These are phyloP conservation scores for Actinia equina DNA, from an alignment of 64 coral and sea anemone genomes.

Conservation along the genomic window DNA sequence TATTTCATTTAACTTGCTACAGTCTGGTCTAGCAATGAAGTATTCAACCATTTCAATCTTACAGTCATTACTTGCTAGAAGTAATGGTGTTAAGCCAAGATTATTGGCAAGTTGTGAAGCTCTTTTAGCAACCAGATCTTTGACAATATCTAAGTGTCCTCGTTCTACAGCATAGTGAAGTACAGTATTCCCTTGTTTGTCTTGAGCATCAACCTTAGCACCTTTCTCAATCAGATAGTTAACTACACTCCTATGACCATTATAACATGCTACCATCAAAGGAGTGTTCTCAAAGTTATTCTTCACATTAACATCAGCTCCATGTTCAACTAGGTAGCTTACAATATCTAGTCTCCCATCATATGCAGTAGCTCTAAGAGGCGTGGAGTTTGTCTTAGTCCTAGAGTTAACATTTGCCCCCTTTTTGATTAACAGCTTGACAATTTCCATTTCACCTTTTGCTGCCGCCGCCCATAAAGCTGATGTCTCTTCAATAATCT, in stretches of 20 bases:
- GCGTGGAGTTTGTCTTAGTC: slow-evolving; percentile 45
- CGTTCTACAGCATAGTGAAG: slow-evolving; percentile 74
- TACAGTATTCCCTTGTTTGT: slow-evolving; percentile 70
- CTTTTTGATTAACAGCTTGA: no score
- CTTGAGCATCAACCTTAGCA: slow-evolving; percentile 62
- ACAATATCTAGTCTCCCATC: no score
- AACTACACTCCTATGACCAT: slow-evolving; percentile 64
- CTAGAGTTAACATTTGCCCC: slow-evolving; percentile 31
- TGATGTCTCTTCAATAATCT: slow-evolving; percentile 41
- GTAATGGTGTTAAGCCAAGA: slow-evolving; percentile 57
- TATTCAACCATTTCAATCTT: slow-evolving; percentile 75
- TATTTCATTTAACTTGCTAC: slow-evolving; percentile 48
- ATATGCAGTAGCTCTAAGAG: slow-evolving; percentile 21
- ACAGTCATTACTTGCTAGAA: slow-evolving; percentile 76
- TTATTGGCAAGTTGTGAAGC: slow-evolving; percentile 53
- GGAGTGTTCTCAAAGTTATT: slow-evolving; percentile 88
- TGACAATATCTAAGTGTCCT: no score
- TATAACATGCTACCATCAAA: slow-evolving; percentile 80
- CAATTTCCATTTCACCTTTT: no score
- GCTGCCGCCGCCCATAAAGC: slow-evolving; percentile 41
- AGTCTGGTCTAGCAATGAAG: slow-evolving; percentile 49
- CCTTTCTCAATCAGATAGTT: not conserved
- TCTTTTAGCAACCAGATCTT: not conserved
- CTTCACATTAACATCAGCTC: not conserved
- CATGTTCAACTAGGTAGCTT: no score